Evolutionary conservation across 1,140 invertebrate species (phyloP), one percentile per base, ranked within the genome.

Genomic region (Panagrolaimus sp.): DNA sequence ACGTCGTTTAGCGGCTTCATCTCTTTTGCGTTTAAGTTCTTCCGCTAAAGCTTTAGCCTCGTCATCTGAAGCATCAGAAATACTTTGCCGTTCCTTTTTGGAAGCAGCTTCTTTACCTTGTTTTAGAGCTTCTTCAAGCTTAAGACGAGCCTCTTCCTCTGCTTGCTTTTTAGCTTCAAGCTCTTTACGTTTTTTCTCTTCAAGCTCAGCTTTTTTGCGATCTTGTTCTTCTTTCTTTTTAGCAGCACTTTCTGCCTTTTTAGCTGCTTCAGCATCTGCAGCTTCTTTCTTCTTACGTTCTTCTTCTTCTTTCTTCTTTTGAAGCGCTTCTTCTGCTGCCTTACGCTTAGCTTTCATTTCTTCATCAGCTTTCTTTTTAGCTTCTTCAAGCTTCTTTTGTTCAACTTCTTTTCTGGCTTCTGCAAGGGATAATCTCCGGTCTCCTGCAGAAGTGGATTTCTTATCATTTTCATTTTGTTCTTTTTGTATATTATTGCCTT

Each of bases 301-400:
- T 27, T 69, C 66, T 31, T 68, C 67, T 14, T 20, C n/a, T 25
- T 67, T 68, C 20, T 68, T 20, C 70, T 70, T 69, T 14, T 69
- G 27, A n/a, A 16, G 66, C 9, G 42, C 67, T 48, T 69, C 47
- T 51, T 69, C 68, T 45, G 11, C 68, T 7, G 31, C 67, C 14
- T 70, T 27, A 3, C 13, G 65, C 31, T 65, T 47, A 20, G 63
- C 63, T 31, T 65, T 65, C 9, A 11, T 20, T 31, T 20, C 63
- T 13, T 42, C 63, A 11, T 66, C 65, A 7, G 63, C 11, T 16
- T 65, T 65, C 31, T 65, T 65, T 16, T 65, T 45, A 7, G 67
- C 67, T 43, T 63, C 67, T 68, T 68, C 67, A 16, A 25, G 1
- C 67, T 65, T 66, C 53, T 63, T 65, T n/a, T 31, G 20, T 45